Percentiles rank a stretch among this genome's conserved stretches.
phyloP scores from a whole-genome alignment of 1,140 invertebrate genomes.

The Leguminivora glycinivorella region DNA sequence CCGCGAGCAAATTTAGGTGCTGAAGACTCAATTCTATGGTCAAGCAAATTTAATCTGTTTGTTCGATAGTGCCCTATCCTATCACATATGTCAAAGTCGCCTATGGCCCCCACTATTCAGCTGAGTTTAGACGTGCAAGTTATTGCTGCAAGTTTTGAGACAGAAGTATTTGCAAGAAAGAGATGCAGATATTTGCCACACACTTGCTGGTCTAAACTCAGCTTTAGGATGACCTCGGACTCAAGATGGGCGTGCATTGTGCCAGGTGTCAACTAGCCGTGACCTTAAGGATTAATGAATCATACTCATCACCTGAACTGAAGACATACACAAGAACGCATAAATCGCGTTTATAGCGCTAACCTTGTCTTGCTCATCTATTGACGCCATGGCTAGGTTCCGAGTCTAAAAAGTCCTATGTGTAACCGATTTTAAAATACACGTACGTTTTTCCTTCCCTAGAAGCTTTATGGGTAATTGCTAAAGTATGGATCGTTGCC shows the following conservation, averaged over 20 bases:
- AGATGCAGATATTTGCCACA: too few species aligned
- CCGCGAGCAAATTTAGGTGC: too few species aligned
- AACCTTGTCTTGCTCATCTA: conserved; percentile 39
- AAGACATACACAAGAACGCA: background rate
- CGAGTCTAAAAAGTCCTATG: background rate
- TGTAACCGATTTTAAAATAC: background rate
- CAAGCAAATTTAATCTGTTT: too few species aligned
- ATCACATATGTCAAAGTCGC: background rate
- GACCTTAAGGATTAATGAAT: conserved; percentile 15
- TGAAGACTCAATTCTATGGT: too few species aligned
- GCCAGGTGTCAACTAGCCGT: conserved; percentile 13
- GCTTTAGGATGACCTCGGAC: background rate
- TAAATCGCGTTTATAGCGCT: conserved; percentile 17
- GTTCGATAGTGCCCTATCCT: background rate
- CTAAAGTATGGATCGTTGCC: conserved; percentile 50
- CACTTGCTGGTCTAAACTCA: too few species aligned
- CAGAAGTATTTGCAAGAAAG: too few species aligned
- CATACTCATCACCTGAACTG: conserved; percentile 2
- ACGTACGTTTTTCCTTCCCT: background rate
- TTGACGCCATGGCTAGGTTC: background rate
- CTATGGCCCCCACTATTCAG: background rate
- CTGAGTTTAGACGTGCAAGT: too few species aligned
- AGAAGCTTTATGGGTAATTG: conserved; percentile 16
- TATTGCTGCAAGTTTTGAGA: too few species aligned
- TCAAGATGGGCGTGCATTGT: background rate